Evolutionary conservation across 2,797 vertebrate genomes (phyloP), one percentile per base, ranked within the genome.

Genomic region (Esox lucius): DNA sequence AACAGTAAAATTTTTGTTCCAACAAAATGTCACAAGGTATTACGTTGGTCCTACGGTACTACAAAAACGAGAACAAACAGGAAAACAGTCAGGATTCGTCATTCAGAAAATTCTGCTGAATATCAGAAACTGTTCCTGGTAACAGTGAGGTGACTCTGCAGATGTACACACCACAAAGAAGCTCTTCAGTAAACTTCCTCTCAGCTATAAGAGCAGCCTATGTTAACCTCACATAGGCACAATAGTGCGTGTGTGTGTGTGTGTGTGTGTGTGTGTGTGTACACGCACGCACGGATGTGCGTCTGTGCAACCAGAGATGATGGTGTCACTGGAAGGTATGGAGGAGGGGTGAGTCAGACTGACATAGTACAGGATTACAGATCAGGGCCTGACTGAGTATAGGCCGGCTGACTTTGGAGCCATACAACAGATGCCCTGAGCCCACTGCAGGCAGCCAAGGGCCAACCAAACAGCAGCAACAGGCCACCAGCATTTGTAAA

Each of bases 341-440:
- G 72, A 66, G 70, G 74, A 76, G 75, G 85, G 89, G 76, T 86
- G 89, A 89, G 82, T 84, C 80, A 82, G 76, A 77, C 83, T 90
- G 87, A 89, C 59, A n/a, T 2, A 65, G 73, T 42, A 77, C 78
- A 83, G 80, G 81, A 85, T 74, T 67, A 84, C 76, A 78, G 72
- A 68, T 68, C 39, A 76, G 79, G 74, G 81, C 77, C 85, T 85
- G 80, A 42, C 53, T 22, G 53, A 11, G 7, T 51, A 42, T 42
- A 49, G 42, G 75, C 35, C 39, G 35, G 35, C 35, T 39, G 74
- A 33, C n/a, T 75, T 35, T 13, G 68, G 39, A 46, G 64, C 71
- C 85, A 84, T 84, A 28, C 22, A 64, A 64, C 11, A 64, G 61
- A 64, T 64, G 61, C 12, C 61, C 61, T 64, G 13, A 31, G 26